These are phyloP conservation scores for Gnathonemus echidnorhynchus DNA, from an alignment of 2,113 vertebrate genomes.

Conservation along the genomic window DNA sequence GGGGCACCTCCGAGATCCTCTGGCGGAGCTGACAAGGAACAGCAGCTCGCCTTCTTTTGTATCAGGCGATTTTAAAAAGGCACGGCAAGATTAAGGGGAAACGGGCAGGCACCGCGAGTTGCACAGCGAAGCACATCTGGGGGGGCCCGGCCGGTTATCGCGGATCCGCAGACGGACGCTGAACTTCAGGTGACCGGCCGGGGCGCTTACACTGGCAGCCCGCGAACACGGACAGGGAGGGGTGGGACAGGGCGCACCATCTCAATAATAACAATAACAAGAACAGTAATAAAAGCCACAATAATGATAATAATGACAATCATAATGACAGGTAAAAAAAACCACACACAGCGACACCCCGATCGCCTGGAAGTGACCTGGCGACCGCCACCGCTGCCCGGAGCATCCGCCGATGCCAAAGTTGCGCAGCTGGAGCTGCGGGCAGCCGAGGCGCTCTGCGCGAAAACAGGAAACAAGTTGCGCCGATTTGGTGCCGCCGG, in stretches of 20 bases:
- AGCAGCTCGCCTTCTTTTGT: background rate
- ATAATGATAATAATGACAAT: conserved; percentile 23
- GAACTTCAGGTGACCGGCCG: conserved; percentile 97
- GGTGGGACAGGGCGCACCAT: conserved; percentile 42
- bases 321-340: background rate
- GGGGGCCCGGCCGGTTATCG: conserved; percentile 44
- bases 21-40: conserved; percentile 50
- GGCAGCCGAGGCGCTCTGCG: conserved; percentile 9
- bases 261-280: conserved; percentile 14
- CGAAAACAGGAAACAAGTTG: conserved; percentile 22
- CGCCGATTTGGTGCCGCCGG: conserved; percentile 35
- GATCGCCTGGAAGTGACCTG: conserved; percentile 35
- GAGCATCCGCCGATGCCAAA: background rate
- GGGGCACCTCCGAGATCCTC: conserved; percentile 51
- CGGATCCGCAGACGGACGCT: conserved; percentile 60
- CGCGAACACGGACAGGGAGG: conserved; percentile 61
- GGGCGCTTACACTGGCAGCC: conserved; percentile 70
- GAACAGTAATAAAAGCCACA: conserved; percentile 28
- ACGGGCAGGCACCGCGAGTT: background rate
- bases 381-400: conserved; percentile 25
- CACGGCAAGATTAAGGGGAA: background rate
- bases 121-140: background rate
- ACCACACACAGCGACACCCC: conserved; percentile 40
- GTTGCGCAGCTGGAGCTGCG: conserved; percentile 3
- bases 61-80: background rate